Evolutionary conservation across 2,888 invertebrate genomes (phyloP), one percentile per base, ranked within the genome.

Genomic region (Meiosimyza decipiens): DNA sequence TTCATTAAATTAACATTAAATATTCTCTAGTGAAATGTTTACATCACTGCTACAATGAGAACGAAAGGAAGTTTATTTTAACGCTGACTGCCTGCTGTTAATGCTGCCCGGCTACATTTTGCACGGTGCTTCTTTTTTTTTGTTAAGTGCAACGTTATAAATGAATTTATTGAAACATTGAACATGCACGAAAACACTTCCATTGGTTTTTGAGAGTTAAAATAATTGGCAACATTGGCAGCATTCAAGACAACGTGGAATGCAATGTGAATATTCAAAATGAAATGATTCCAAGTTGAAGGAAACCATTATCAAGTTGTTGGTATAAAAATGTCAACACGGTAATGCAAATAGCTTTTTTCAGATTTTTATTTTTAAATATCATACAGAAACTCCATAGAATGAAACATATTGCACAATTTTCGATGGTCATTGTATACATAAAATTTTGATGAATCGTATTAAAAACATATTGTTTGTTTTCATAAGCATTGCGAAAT

Each of bases 291-390:
- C 73, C 78, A 81, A 75, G 77, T 77, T 77, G 78, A 79, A 76
- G 82, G 75, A 80, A 77, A 73, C 77, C 75, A 74, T 76, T 72
- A 76, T 74, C 79, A 74, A 67, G 40, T 40, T 40, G 40, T 67
- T 15, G 18, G 9, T 40, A 40, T 40, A 40, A 7, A 40, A 40
- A 40, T 40, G 40, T 40, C 40, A 40, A 40, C 40, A 40, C 6
- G 9, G 40, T 40, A 40, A 40, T 40, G 6, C 40, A 40, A 40
- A 40, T 9, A 40, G 2, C 9, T 40, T 40, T 9, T 5, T 40
- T 2, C n/a, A 40, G 40, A 40, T 40, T 9, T 40, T 40, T 40
- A 40, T 40, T 40, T 5, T 40, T 40, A 9, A 6, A 9, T 9
- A 40, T 40, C 7, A 40, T 40, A 9, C 9, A 9, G 9, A 40